Evolutionary conservation across 2,113 vertebrate species (phyloP), one percentile per base, ranked within the genome.

Genomic region (Turnix velox): DNA sequence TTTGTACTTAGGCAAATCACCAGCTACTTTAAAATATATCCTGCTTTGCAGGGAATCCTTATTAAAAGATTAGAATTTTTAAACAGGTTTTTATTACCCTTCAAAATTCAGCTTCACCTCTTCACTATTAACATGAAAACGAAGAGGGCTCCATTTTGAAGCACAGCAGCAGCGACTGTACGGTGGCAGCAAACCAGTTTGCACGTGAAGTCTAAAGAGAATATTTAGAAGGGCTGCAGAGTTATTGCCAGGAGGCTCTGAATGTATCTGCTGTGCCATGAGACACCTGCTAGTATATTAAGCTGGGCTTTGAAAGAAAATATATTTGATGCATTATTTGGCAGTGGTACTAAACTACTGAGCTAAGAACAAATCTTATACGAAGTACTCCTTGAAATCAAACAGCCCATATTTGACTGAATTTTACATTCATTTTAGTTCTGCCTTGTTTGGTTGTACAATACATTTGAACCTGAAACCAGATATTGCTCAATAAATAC

Each of bases 261-360:
- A 86, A 49, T 42, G 30, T 68, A 65, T 87, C 78, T 79, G 62
- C 75, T 89, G 12, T 74, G 63, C 55, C 59, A 57, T 35, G 33
- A 92, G 71, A 84, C 48, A 92, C 61, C 35, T 84, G 67, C 43
- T 79, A 80, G 39, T 77, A 85, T 40, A 76, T 83, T 81, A 91
- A 78, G n/a, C 39, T 72, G 65, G 57, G 74, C 46, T 89, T 93
- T 80, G 72, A 92, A 52, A 31, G 85, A 90, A 93, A 92, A 72
- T n/a, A 23, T 46, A 68, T 84, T 75, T 93, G 88, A 93, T 87
- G 18, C 45, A 93, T 93, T 90, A 68, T 86, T 88, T 66, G 55
- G 74, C 37, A 82, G 55, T 14, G 27, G 39, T 61, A 73, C 62
- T 75, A 86, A 92, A 87, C 76, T 63, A 85, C 43, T 57, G 63